Conservation (phyloP, 1,140 invertebrate genomes). For the Drosophila melanica region DNA sequence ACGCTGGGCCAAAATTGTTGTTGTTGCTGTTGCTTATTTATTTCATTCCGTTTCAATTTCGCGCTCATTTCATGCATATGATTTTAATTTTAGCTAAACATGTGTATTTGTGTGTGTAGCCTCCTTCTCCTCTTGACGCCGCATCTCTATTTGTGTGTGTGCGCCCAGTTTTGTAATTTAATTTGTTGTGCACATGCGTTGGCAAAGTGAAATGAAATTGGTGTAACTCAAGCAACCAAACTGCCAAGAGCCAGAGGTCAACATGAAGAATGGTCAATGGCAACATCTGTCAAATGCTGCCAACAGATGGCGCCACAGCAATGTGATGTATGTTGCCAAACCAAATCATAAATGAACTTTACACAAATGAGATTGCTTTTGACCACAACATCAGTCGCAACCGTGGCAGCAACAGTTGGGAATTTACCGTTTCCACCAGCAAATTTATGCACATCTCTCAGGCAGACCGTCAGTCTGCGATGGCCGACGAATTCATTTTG, state of each 20-base stretch:
- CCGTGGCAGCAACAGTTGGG: conserved; percentile 29
- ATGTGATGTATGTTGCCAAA: conserved; percentile 35
- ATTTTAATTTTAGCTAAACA: conserved; percentile 76
- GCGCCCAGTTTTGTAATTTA: conserved; percentile 69
- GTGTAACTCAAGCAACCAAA: conserved; percentile 11
- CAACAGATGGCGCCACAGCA: conserved; percentile 35
- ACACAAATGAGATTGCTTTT: conserved; percentile 37
- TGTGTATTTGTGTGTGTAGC: conserved; percentile 16
- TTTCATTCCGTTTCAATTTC: conserved; percentile 81
- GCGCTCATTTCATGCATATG: conserved; percentile 81
- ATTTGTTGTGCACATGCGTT: conserved; percentile 55
- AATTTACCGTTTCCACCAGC: background rate
- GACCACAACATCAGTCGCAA: conserved; percentile 20
- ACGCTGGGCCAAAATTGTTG: conserved; percentile 18
- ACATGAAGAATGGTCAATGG: conserved; percentile 8
- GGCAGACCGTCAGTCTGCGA: background rate
- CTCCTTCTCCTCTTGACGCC: background rate
- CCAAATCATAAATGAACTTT: conserved; percentile 76
- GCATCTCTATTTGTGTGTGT: conserved; percentile 7
- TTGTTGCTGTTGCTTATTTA: conserved; percentile 48
- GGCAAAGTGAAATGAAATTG: conserved; percentile 42
- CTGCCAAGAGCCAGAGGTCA: conserved; percentile 15
- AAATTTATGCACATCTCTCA: background rate
- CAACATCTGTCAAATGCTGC: conserved; percentile 43
- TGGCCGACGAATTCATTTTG: background rate